Base-by-base conservation (phyloP, 2,113 vertebrate species). In the Eolophus roseicapilla region DNA sequence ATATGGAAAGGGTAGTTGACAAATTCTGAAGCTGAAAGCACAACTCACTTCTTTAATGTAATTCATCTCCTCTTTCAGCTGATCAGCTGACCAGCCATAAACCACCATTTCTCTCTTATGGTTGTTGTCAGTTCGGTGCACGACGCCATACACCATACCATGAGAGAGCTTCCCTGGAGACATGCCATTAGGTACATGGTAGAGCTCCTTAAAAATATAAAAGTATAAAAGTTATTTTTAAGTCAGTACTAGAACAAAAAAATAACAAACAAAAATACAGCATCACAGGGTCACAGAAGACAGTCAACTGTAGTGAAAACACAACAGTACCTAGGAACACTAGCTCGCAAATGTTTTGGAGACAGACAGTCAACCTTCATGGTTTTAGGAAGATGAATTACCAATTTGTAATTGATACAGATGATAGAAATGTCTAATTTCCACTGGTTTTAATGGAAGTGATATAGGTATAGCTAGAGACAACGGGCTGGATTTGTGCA, bases 41-140 rank as follows among this genome's bases (percentile, higher is more conserved):
- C 37, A 64, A 92, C 99, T 99, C 97, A 99, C 99, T 93, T 99
- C 99, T 96, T 97, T 98, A 97, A 99, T 99, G 97, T 99, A 99
- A 92, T 96, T 99, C 99, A 99, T 99, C 95, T 99, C 99, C 94
- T 99, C 99, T 62, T 98, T 99, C 95, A 99, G 97, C 96, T 99
- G 99, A 97, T 88, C 98, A 95, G 98, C 97, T n/a, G 99, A 98
- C 99, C 98, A 99, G 80, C 99, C 99, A 28, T 98, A 98, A 23
- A 99, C 99, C 97, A 99, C 99, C 98, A 99, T 99, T 97, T 99
- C 99, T 96, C 98, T 99, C 96, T 98, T 98, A 86, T 98, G 98
- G 79, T 98, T 98, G n/a, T 98, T 96, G 91, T 98, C 98, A 4
- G 98, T 98, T 96, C 98, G 97, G 92, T 98, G 99, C 77, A 99